phyloP scores from a whole-genome alignment of 2,113 vertebrate species.

The Donacobius atricapilla region DNA sequence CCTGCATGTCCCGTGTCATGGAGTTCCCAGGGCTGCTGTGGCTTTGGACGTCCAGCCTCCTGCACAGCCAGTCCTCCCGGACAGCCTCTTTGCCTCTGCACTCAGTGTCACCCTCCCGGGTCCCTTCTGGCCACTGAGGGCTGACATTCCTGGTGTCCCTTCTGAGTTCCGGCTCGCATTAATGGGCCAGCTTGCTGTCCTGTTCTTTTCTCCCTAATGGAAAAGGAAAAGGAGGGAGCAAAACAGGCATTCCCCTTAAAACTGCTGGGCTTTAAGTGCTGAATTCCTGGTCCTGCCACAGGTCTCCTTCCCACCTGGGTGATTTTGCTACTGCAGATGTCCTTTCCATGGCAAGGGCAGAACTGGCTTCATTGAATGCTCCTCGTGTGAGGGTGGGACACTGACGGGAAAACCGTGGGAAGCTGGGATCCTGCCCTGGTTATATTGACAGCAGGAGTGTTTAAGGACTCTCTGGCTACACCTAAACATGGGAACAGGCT shows the following conservation, averaged over 20 bases:
- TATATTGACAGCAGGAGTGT: background rate
- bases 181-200: background rate
- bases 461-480: background rate
- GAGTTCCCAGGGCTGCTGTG: conserved; percentile 43
- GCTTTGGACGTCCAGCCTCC: background rate
- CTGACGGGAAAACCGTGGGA: background rate
- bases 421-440: background rate
- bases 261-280: background rate
- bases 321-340: background rate
- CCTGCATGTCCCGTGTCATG: conserved; percentile 7
- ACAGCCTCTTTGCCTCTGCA: background rate
- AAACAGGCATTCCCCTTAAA: background rate
- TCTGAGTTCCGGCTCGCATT: background rate
- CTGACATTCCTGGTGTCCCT: background rate
- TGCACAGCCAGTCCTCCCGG: background rate
- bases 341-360: background rate
- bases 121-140: background rate
- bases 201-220: background rate
- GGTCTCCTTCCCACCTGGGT: background rate
- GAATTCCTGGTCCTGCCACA: background rate
- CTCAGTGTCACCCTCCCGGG: background rate
- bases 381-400: background rate
- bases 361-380: accelerated
- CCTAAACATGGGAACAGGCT: background rate
- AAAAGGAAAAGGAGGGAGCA: background rate